phyloP scores from a whole-genome alignment of 2,888 invertebrate species.

The Polyploca ridens region DNA sequence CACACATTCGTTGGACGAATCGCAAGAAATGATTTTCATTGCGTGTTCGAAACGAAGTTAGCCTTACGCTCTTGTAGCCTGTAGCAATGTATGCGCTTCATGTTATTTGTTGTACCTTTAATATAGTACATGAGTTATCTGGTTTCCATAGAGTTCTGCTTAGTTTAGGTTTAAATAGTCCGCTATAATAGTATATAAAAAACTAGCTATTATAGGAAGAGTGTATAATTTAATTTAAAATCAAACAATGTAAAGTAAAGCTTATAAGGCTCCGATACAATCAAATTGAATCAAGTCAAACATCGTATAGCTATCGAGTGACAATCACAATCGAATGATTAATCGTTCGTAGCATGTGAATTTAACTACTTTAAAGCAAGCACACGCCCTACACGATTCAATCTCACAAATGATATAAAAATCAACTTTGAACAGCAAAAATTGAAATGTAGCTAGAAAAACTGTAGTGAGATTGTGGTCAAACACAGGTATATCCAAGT shows the following conservation, averaged over 20 bases:
- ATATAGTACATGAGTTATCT: no score
- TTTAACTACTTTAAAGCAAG: constrained; percentile 1
- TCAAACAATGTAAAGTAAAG: neutral
- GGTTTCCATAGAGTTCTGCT: no score
- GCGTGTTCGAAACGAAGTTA: no score
- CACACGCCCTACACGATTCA: neutral
- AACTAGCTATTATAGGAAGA: no score
- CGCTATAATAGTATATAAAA: no score
- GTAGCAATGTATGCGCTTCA: no score
- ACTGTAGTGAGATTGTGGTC: no score
- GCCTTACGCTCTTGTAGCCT: no score
- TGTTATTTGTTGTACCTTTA: no score
- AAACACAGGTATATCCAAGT: neutral
- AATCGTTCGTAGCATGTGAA: neutral
- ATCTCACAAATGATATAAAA: neutral
- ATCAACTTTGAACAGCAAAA: neutral
- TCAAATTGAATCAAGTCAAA: constrained; percentile 16
- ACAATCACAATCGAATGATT: constrained; percentile 8
- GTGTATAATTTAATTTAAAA: neutral
- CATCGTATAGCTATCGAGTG: neutral
- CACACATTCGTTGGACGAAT: no score
- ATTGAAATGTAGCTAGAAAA: neutral
- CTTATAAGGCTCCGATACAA: constrained; percentile 17
- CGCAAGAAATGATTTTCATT: no score
- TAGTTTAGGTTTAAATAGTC: no score